Evolutionary conservation across 2,888 invertebrate species (phyloP).

Genomic region (Pecten maximus): DNA sequence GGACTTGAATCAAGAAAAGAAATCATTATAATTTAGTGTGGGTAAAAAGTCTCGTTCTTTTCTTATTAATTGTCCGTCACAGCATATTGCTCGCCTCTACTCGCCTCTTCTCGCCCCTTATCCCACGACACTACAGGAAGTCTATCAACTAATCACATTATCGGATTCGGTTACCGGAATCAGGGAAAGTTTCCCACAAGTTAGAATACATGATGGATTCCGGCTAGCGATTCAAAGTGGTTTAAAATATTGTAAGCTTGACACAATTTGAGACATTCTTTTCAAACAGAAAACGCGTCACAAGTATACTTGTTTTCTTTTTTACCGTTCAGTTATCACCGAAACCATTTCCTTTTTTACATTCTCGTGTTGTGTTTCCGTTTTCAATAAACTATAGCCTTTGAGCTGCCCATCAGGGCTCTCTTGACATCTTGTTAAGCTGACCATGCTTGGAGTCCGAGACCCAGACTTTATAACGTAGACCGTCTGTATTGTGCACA

Average conservation of each 20-base stretch:
- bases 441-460: neutral
- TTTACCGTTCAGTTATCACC: neutral
- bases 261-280: neutral
- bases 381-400: neutral
- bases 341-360: neutral
- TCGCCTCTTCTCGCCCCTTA: conserved; percentile 2
- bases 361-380: neutral
- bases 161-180: conserved; percentile 30
- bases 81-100: conserved; percentile 26
- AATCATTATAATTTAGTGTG: conserved; percentile 29
- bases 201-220: conserved; percentile 26
- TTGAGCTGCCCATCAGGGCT: neutral
- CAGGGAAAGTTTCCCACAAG: conserved; percentile 33
- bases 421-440: neutral
- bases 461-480: neutral
- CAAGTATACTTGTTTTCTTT: neutral
- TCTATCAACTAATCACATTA: conserved; percentile 35
- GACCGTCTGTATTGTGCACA: neutral
- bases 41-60: conserved; percentile 17
- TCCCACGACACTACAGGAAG: conserved; percentile 21
- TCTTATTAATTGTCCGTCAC: conserved; percentile 29
- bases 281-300: neutral
- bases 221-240: neutral
- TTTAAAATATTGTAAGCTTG: neutral
- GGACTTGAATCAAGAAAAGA: neutral